These are phyloP conservation scores for Ips typographus DNA, from an alignment of 1,140 invertebrate genomes.

Conservation along the genomic window DNA sequence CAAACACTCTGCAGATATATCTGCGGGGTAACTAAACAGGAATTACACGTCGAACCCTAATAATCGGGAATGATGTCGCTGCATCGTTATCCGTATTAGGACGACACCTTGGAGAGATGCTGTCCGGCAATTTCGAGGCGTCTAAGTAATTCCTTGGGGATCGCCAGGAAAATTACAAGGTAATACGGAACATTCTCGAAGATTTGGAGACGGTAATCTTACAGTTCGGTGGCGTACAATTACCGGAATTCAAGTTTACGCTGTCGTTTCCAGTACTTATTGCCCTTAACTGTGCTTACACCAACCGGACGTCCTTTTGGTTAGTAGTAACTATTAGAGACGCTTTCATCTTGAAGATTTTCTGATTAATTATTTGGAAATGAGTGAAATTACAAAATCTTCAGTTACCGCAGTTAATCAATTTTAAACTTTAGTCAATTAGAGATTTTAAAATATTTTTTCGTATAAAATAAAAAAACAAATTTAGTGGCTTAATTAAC, in stretches of 20 bases:
- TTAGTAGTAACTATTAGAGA: too few species aligned
- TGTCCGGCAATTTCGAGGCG: constrained; percentile 16
- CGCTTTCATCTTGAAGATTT: too few species aligned
- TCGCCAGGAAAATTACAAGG: constrained; percentile 19
- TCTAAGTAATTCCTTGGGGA: constrained; percentile 32
- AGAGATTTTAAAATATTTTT: too few species aligned
- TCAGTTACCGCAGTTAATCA: too few species aligned
- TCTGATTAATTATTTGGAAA: too few species aligned
- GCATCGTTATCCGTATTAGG: constrained; percentile 44
- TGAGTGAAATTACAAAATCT: too few species aligned
- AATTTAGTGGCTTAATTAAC: too few species aligned
- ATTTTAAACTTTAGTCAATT: too few species aligned
- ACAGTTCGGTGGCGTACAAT: constrained; percentile 17
- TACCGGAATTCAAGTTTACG: constrained; percentile 5
- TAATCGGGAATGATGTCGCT: constrained; percentile 43
- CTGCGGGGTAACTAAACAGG: constrained; percentile 7
- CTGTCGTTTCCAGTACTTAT: too few species aligned
- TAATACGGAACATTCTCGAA: constrained; percentile 7
- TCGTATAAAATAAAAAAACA: too few species aligned
- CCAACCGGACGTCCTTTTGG: too few species aligned
- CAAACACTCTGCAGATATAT: neutral
- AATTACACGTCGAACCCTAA: constrained; percentile 43
- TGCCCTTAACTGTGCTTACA: too few species aligned
- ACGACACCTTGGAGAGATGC: constrained; percentile 40
- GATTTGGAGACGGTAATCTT: constrained; percentile 15